phyloP scores from a whole-genome alignment of 23 tunicate genomes.

The Halocynthia aurantium region DNA sequence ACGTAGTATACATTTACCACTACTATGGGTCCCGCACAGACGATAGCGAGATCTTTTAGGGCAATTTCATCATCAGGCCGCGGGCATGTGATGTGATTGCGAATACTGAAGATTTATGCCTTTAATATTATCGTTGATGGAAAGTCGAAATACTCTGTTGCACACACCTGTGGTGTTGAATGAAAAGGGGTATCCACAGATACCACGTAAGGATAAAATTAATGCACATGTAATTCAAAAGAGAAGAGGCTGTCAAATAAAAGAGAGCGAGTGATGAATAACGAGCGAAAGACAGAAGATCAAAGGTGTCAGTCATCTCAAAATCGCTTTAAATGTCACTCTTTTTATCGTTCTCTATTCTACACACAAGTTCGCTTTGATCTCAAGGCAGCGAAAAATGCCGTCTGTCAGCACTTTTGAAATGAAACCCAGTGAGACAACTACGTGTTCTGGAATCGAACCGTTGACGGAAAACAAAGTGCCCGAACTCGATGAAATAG shows the following conservation, averaged over 20 bases:
- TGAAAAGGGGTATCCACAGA: not conserved
- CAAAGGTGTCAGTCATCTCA: slow-evolving; percentile 16
- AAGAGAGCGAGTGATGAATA: not conserved
- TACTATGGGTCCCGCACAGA: too few relatives aligned
- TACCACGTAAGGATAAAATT: too few relatives aligned
- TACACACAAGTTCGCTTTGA: slow-evolving; percentile 7
- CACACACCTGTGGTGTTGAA: slow-evolving; percentile 8
- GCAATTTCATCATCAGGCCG: too few relatives aligned
- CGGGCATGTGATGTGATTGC: too few relatives aligned
- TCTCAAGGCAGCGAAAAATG: slow-evolving; percentile 16
- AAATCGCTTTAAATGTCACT: slow-evolving; percentile 15
- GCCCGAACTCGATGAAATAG: not conserved
- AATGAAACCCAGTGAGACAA: not conserved
- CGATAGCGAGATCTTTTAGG: too few relatives aligned
- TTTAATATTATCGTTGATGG: too few relatives aligned
- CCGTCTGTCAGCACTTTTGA: not conserved
- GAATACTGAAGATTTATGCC: too few relatives aligned
- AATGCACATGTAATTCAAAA: not conserved
- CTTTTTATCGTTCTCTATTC: slow-evolving; percentile 6
- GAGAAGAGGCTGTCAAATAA: not conserved
- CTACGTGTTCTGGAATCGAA: not conserved
- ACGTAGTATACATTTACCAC: too few relatives aligned
- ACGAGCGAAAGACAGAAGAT: slow-evolving; percentile 3
- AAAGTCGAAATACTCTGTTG: too few relatives aligned
- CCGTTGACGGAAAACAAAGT: slow-evolving; percentile 9